Evolutionary conservation across 2,797 vertebrate genomes (phyloP).

Genomic region (Halcyon chelicuti): DNA sequence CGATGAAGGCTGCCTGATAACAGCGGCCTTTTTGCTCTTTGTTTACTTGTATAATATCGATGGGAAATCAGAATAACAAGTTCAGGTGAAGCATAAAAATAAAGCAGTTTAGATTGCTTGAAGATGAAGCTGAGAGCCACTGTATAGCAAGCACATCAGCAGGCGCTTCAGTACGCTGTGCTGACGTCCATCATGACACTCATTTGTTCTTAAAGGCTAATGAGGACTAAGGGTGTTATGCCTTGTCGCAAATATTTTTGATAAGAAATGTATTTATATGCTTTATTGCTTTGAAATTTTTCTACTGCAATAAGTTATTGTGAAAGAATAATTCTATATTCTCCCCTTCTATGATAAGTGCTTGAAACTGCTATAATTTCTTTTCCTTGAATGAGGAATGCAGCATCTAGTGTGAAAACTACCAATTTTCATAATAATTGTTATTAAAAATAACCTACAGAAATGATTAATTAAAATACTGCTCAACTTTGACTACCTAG

Average conservation of each 20-base stretch:
- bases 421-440: neutral
- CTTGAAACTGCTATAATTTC: neutral
- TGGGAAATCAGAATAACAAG: neutral
- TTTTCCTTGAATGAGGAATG: neutral
- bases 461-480: neutral
- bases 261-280: neutral
- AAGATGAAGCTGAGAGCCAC: neutral
- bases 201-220: neutral
- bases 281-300: neutral
- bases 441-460: neutral
- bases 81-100: neutral
- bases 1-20: neutral
- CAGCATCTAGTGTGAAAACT: neutral
- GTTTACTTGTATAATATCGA: neutral
- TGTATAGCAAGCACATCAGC: neutral
- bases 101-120: neutral
- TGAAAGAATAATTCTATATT: neutral
- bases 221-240: neutral
- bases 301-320: neutral
- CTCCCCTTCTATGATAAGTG: neutral
- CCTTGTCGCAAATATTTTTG: neutral
- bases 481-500: neutral
- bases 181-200: neutral
- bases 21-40: neutral
- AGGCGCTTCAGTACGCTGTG: neutral